These are phyloP conservation scores for Smutsia temminckii DNA, from an alignment of 2,797 vertebrate genomes.

Conservation along the genomic window DNA sequence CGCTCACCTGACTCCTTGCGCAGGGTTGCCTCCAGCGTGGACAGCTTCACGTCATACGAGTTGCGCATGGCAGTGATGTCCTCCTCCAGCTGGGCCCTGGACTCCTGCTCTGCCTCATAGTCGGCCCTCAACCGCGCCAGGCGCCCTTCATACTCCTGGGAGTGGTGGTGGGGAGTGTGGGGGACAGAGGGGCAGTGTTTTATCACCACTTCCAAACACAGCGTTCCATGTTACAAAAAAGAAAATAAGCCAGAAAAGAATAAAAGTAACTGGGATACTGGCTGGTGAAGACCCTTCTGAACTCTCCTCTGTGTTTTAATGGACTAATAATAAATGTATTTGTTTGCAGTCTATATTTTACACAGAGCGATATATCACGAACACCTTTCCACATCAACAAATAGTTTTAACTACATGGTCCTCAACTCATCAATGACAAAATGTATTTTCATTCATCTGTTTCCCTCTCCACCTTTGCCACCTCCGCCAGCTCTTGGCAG, in stretches of 20 bases:
- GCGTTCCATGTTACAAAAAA: background rate
- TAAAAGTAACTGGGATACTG: background rate
- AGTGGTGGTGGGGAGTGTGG: rapidly evolving
- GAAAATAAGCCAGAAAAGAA: background rate
- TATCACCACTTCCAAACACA: background rate
- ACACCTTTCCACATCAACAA: background rate
- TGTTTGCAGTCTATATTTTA: background rate
- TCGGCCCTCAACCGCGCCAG: constrained; percentile 90
- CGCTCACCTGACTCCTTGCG: constrained; percentile 78
- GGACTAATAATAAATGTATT: rapidly evolving
- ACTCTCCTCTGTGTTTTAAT: background rate
- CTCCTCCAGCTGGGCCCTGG: constrained; percentile 89
- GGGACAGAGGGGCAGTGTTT: background rate
- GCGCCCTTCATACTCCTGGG: constrained; percentile 91
- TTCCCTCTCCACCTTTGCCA: background rate
- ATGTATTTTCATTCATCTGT: rapidly evolving
- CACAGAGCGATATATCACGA: background rate
- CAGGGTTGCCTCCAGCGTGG: constrained; percentile 83
- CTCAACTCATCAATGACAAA: background rate
- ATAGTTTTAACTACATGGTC: background rate
- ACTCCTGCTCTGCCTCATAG: constrained; percentile 90
- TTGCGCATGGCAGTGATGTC: constrained; percentile 88
- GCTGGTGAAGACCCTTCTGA: background rate
- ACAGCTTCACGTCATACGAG: constrained; percentile 89
- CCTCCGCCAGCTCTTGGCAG: background rate